Conservation (phyloP, 1,140 invertebrate genomes). For the Vanessa atalanta region DNA sequence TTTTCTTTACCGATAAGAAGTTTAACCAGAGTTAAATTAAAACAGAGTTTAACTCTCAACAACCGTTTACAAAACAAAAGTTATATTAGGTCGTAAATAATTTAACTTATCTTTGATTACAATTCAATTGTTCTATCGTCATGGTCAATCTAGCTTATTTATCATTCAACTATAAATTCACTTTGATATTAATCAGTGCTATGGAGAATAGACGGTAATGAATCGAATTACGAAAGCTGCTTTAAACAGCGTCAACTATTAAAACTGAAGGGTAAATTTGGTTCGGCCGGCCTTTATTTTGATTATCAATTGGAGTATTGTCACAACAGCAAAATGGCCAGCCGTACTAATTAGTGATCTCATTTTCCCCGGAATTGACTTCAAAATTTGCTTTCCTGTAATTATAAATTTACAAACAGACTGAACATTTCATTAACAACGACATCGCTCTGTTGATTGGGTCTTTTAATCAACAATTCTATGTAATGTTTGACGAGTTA, state of each 20-base stretch:
- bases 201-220: conserved; percentile 2
- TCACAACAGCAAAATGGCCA: conserved; percentile 35
- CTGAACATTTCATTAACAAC: conserved; percentile 41
- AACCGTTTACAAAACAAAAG: too few relatives aligned
- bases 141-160: too few relatives aligned
- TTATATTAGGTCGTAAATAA: too few relatives aligned
- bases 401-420: conserved; percentile 44
- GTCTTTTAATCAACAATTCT: conserved; percentile 38
- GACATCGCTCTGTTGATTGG: conserved; percentile 39
- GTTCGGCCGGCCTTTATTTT: conserved; percentile 28
- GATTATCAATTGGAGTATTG: conserved; percentile 36
- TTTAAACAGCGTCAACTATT: conserved; percentile 18
- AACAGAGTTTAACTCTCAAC: too few relatives aligned
- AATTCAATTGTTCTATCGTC: too few relatives aligned
- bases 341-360: conserved; percentile 48
- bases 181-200: conserved; percentile 1
- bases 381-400: conserved; percentile 43
- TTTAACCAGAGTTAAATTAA: too few relatives aligned
- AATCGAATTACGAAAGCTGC: conserved; percentile 7
- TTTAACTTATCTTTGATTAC: too few relatives aligned
- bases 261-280: conserved; percentile 9
- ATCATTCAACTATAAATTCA: background rate
- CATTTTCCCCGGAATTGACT: conserved; percentile 44
- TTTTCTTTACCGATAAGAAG: too few relatives aligned
- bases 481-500: conserved; percentile 1